Evolutionary conservation across 1,140 invertebrate genomes (phyloP).

Genomic region (Lutraria rhynchaena): DNA sequence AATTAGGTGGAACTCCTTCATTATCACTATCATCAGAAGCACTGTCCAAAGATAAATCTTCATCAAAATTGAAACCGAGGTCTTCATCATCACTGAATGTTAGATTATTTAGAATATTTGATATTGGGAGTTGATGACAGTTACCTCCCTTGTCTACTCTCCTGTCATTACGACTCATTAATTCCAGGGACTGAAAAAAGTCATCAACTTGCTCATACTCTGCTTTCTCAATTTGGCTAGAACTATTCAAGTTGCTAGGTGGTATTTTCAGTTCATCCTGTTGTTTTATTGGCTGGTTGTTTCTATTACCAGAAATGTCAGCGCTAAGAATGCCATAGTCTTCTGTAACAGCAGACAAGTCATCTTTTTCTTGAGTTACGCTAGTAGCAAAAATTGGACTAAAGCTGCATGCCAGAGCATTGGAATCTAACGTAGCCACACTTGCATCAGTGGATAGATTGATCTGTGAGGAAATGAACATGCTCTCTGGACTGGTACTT

Average conservation of each 20-base stretch:
- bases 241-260: background rate
- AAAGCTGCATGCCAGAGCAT: background rate
- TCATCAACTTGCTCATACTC: slow-evolving; percentile 85
- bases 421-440: background rate
- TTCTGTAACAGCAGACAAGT: slow-evolving; percentile 3
- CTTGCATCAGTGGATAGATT: slow-evolving; percentile 3
- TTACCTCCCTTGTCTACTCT: slow-evolving; percentile 34
- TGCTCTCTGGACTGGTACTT: slow-evolving; percentile 1
- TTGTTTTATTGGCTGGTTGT: slow-evolving; percentile 4
- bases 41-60: slow-evolving; percentile 70
- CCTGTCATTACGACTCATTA: slow-evolving; percentile 88
- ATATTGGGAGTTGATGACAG: slow-evolving; percentile 67
- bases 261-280: background rate
- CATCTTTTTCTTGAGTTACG: background rate
- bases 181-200: slow-evolving; percentile 92
- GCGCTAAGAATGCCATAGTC: slow-evolving; percentile 45
- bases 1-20: slow-evolving; percentile 82
- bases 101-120: slow-evolving; percentile 76
- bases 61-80: slow-evolving; percentile 67
- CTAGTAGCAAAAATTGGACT: slow-evolving; percentile 44
- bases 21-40: slow-evolving; percentile 74
- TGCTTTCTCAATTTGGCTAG: slow-evolving; percentile 12
- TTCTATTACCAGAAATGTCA: slow-evolving; percentile 19
- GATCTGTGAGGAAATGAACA: slow-evolving; percentile 16
- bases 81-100: slow-evolving; percentile 78